A percentile compares a stretch with the other conserved stretches of the same genome.
phyloP scores from a whole-genome alignment of 2,113 vertebrate genomes.

The Sterrhoptilus dennistouni region DNA sequence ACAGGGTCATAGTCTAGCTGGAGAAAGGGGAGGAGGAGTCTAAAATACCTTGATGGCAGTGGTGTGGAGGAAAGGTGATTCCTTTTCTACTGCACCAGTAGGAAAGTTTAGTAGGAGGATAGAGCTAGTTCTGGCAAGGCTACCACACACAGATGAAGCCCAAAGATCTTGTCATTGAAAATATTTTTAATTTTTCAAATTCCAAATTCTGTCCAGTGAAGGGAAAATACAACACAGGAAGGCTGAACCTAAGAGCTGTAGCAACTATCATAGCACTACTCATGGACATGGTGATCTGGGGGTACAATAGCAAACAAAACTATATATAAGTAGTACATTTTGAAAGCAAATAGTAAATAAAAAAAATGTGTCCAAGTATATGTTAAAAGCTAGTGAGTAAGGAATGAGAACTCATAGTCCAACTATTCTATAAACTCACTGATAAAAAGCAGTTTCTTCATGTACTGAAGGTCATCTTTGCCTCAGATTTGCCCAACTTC shows the following conservation, averaged over 20 bases:
- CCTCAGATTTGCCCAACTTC: neutral
- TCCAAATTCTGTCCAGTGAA: neutral
- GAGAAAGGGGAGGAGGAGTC: neutral
- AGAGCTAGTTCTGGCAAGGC: neutral
- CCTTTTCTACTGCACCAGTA: neutral
- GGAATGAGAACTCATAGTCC: neutral
- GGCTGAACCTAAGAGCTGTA: neutral
- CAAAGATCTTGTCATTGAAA: neutral
- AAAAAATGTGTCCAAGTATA: neutral
- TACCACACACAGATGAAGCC: neutral
- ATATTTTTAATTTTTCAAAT: neutral
- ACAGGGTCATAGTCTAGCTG: neutral
- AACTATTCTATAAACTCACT: neutral
- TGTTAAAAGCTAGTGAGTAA: neutral
- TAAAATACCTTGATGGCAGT: neutral
- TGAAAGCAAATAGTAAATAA: neutral
- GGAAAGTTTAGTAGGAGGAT: neutral
- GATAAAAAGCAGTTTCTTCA: neutral
- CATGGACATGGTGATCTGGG: neutral
- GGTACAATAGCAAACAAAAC: neutral
- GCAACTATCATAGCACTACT: neutral
- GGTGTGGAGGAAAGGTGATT: neutral
- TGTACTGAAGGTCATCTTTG: neutral
- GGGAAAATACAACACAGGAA: neutral
- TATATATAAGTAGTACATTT: neutral